These are phyloP conservation scores for Coenonympha arcania DNA, from an alignment of 2,888 invertebrate species.

Conservation along the genomic window DNA sequence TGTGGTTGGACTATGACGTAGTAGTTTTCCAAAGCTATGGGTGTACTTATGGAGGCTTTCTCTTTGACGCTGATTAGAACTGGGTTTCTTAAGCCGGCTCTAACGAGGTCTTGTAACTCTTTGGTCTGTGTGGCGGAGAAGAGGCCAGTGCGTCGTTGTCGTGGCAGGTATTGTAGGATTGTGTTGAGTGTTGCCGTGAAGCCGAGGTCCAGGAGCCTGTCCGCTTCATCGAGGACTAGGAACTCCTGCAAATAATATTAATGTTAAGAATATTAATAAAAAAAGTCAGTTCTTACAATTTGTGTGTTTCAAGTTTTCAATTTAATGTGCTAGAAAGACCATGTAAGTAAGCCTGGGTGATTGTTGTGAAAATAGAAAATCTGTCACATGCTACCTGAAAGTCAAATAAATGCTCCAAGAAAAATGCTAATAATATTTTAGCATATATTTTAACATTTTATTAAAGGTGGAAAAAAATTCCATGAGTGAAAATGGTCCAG, in stretches of 20 bases:
- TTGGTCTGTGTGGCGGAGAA: conserved; percentile 99
- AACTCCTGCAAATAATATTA: conserved; percentile 81
- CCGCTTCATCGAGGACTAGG: conserved; percentile 96
- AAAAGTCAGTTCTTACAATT: too few relatives aligned
- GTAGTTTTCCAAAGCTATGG: conserved; percentile 81
- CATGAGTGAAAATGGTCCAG: too few relatives aligned
- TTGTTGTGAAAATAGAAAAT: too few relatives aligned
- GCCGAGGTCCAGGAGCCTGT: conserved; percentile 92
- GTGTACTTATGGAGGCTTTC: conserved; percentile 83
- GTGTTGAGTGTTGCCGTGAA: conserved; percentile 89
- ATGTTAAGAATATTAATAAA: too few relatives aligned
- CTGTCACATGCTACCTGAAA: too few relatives aligned
- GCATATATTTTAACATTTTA: too few relatives aligned
- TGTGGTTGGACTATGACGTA: conserved; percentile 85
- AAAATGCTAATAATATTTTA: too few relatives aligned
- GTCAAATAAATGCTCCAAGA: too few relatives aligned
- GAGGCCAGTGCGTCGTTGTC: conserved; percentile 95
- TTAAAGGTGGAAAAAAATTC: too few relatives aligned
- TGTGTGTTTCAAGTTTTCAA: too few relatives aligned
- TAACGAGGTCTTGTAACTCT: conserved; percentile 89
- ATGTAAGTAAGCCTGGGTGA: too few relatives aligned
- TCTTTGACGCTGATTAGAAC: conserved; percentile 92
- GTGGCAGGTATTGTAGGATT: conserved; percentile 92
- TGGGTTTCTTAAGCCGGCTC: conserved; percentile 95
- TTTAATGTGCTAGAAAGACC: too few relatives aligned